Conservation (phyloP, 2,113 vertebrate species). For the Lontra canadensis region DNA sequence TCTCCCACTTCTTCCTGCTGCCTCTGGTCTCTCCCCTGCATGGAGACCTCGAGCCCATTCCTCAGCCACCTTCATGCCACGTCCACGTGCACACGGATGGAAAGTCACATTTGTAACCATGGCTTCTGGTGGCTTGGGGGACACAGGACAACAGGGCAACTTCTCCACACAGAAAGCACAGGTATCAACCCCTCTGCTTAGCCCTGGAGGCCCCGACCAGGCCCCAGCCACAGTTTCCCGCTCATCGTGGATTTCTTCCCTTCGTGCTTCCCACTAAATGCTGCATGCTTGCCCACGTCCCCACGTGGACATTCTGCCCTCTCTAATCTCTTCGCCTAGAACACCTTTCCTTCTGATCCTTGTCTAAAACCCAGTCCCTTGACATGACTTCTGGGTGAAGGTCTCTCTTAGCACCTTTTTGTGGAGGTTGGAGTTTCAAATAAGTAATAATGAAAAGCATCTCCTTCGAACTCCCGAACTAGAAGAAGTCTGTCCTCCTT, state of each 20-base stretch:
- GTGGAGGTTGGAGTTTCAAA: not conserved
- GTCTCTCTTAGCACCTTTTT: not conserved
- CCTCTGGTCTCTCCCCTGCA: not conserved
- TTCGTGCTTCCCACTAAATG: not conserved
- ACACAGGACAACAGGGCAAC: not conserved
- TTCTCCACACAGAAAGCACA: not conserved
- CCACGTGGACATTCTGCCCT: not conserved
- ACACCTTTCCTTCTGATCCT: not conserved
- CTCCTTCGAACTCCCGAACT: not conserved
- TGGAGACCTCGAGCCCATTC: not conserved
- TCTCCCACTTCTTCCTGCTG: not conserved
- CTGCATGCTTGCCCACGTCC: no score
- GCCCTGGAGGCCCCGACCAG: accelerated
- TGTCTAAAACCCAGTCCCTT: not conserved
- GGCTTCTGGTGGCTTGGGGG: not conserved
- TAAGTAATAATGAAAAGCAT: not conserved
- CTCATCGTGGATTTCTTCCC: not conserved
- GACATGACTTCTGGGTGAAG: not conserved
- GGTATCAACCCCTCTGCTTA: not conserved
- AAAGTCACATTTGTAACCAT: not conserved
- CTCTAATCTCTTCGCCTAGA: not conserved
- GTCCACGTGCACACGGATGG: not conserved
- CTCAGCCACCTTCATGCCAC: not conserved
- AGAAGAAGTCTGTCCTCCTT: not conserved
- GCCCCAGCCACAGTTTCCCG: no score